phyloP scores from a whole-genome alignment of 2,797 vertebrate genomes.

The Sylvilagus floridanus region DNA sequence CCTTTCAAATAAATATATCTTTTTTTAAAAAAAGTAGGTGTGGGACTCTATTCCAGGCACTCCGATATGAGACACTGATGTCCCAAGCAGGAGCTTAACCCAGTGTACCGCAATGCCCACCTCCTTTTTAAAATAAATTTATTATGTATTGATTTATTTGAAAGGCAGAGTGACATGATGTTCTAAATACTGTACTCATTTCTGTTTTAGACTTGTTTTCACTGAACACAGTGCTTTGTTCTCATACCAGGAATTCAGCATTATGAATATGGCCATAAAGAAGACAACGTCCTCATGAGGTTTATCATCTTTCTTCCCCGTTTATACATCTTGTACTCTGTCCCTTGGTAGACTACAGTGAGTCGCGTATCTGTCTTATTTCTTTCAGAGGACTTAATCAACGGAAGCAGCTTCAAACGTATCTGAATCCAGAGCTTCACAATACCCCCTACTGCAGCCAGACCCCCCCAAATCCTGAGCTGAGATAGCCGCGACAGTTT shows the following conservation, averaged over 20 bases:
- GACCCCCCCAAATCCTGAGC: neutral
- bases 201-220: neutral
- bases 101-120: too few species aligned
- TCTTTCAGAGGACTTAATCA: neutral
- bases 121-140: too few species aligned
- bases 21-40: too few species aligned
- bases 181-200: neutral
- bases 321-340: neutral
- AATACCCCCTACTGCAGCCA: neutral
- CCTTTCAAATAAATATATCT: too few species aligned
- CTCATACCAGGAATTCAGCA: neutral
- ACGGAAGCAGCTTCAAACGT: neutral
- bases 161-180: neutral
- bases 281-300: neutral
- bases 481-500: constrained; percentile 48
- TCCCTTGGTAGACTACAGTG: neutral
- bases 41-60: too few species aligned
- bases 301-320: neutral
- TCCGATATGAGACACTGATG: too few species aligned
- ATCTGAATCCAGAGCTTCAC: neutral
- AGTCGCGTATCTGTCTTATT: neutral
- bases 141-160: too few species aligned
- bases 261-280: neutral
- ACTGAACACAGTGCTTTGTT: neutral
- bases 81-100: too few species aligned